Conservation (phyloP, 2,113 vertebrate genomes). For the Saguinus midas region DNA sequence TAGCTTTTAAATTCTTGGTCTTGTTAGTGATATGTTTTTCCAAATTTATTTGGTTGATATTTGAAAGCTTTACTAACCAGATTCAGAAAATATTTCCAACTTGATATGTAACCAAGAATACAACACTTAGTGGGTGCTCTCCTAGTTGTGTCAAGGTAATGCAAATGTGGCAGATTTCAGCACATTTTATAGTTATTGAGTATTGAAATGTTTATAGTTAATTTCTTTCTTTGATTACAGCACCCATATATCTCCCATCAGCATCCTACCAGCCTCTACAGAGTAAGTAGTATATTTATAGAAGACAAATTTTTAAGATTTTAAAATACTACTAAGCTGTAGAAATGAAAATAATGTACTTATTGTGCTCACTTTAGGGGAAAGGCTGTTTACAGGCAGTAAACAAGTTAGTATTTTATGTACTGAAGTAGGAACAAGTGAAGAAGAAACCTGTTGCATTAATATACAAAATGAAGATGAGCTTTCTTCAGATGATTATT, state of each 20-base stretch:
- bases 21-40: not conserved
- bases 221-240: slow-evolving; percentile 85
- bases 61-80: not conserved
- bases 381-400: not conserved
- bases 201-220: slow-evolving; percentile 42
- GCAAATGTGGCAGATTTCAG: not conserved
- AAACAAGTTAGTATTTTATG: slow-evolving; percentile 8
- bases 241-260: slow-evolving; percentile 92
- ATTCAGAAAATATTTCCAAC: not conserved
- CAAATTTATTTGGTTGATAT: not conserved
- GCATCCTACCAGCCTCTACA: slow-evolving; percentile 94
- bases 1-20: not conserved
- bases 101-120: not conserved
- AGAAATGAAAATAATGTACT: not conserved
- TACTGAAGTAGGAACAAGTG: not conserved
- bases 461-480: not conserved
- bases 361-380: slow-evolving; percentile 20
- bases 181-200: not conserved
- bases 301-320: not conserved
- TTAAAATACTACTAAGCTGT: not conserved
- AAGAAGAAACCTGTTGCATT: not conserved
- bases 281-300: slow-evolving; percentile 88
- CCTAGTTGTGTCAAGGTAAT: not conserved
- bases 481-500: not conserved
- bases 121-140: not conserved